Evolutionary conservation across 2,888 invertebrate species (phyloP).

Genomic region (Pyrrhosoma nymphula): DNA sequence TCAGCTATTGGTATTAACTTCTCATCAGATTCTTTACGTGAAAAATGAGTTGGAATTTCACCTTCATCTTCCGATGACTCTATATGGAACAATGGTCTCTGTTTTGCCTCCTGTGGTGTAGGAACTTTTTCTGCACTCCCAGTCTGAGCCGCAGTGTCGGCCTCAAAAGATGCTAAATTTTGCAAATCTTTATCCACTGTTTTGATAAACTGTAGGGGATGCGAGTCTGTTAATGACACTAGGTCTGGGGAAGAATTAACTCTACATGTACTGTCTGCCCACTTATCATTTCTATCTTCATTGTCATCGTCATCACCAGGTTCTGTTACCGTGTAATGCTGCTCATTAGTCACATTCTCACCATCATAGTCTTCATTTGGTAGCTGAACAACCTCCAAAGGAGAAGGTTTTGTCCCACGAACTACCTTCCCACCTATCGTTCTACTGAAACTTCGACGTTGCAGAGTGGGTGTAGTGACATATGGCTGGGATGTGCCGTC

Average conservation of each 20-base stretch:
- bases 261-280: slow-evolving; percentile 71
- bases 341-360: slow-evolving; percentile 73
- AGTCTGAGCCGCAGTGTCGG: not conserved
- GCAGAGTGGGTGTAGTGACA: slow-evolving; percentile 77
- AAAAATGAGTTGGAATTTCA: not conserved
- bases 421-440: slow-evolving; percentile 75
- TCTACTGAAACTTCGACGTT: slow-evolving; percentile 75
- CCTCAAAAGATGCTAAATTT: slow-evolving; percentile 21
- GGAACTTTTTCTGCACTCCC: slow-evolving; percentile 4
- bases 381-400: slow-evolving; percentile 76
- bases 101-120: slow-evolving; percentile 72
- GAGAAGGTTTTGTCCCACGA: slow-evolving; percentile 76
- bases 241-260: slow-evolving; percentile 71
- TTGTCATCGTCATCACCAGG: slow-evolving; percentile 70
- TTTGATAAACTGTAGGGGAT: slow-evolving; percentile 57
- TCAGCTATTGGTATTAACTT: not conserved
- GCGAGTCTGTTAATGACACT: slow-evolving; percentile 59
- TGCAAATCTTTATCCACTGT: slow-evolving; percentile 51
- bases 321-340: slow-evolving; percentile 72
- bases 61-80: slow-evolving; percentile 77
- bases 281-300: slow-evolving; percentile 70
- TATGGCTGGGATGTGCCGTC: slow-evolving; percentile 72
- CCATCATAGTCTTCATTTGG: slow-evolving; percentile 75
- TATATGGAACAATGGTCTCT: slow-evolving; percentile 78
- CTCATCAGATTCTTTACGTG: not conserved